phyloP scores from a whole-genome alignment of 2,888 invertebrate genomes.

The Malacosoma neustria region DNA sequence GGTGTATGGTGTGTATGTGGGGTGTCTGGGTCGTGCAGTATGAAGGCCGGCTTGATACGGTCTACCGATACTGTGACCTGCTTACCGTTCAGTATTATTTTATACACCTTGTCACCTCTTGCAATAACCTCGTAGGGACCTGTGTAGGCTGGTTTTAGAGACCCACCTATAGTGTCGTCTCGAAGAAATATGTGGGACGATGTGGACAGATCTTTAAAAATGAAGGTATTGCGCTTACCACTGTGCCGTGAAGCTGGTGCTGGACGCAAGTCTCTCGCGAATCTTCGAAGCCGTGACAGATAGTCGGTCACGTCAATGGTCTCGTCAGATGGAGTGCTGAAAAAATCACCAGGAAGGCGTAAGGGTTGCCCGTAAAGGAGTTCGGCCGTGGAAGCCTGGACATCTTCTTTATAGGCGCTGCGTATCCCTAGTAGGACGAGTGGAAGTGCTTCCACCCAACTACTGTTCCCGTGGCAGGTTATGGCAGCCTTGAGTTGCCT shows the following conservation, averaged over 20 bases:
- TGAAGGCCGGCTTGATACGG: slow-evolving; percentile 15
- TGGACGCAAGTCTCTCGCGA: background rate
- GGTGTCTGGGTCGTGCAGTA: background rate
- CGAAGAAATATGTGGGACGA: slow-evolving; percentile 13
- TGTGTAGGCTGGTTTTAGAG: slow-evolving; percentile 14
- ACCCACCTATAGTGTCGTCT: slow-evolving; percentile 11
- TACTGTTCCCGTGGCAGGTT: slow-evolving; percentile 5
- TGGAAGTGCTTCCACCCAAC: slow-evolving; percentile 6
- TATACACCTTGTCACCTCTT: slow-evolving; percentile 13
- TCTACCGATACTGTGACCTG: slow-evolving; percentile 16
- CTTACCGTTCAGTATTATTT: slow-evolving; percentile 12
- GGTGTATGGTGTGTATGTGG: background rate
- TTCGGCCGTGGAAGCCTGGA: slow-evolving; percentile 7
- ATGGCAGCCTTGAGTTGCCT: slow-evolving; percentile 11
- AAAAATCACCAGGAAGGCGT: slow-evolving; percentile 6
- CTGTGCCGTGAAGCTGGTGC: slow-evolving; percentile 5
- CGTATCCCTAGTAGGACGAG: slow-evolving; percentile 8
- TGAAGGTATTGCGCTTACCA: slow-evolving; percentile 6
- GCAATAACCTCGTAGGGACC: slow-evolving; percentile 16
- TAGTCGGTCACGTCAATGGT: slow-evolving; percentile 7
- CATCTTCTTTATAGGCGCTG: slow-evolving; percentile 8
- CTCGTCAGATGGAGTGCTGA: background rate
- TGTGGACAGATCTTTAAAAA: slow-evolving; percentile 13
- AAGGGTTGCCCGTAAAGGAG: slow-evolving; percentile 4
- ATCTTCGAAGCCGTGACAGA: background rate